Base-by-base conservation (phyloP, 2,888 invertebrate species). In the Melinaea marsaeus region DNA sequence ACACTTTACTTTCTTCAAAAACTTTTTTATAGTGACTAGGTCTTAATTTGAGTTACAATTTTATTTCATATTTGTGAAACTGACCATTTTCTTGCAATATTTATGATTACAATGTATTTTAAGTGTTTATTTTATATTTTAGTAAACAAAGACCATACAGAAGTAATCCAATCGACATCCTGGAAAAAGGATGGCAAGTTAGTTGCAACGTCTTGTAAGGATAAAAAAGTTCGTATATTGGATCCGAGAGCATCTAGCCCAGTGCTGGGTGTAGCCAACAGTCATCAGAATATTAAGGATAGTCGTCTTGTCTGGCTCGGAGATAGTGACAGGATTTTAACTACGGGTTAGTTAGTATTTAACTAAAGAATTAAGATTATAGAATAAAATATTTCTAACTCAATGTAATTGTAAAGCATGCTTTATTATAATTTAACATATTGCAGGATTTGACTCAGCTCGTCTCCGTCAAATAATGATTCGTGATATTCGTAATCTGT, bases 261-360 rank as follows among this genome's bases (percentile, higher is more conserved):
- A 0, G 93, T 94, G 64, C 83, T 93, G 60, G 91, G 92, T 74
- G 90, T 92, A 4, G 93, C 94, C 0, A 93, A 94, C 74, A 96
- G 97, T 75, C 97, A 98, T 85, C 96, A 96, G 81, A 97, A 95
- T 79, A 96, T 97, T 70, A 97, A 97, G 84, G 98, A 98, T 77
- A 97, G 97, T 2, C 91, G 98, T 64, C 93, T 98, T 1, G 94
- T 97, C 3, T 99, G 98, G 97, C 90, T 98, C 0, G 98, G 97
- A 2, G 95, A 96, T 74, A 94, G 94, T 72, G 94, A 95, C 67
- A 93, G 95, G 69, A 93, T 99, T 70, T 86, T 98, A 9, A 96
- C 97, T 6, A 97, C 98, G 55, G 98, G 93, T 90, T 56, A 22
- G 22, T 22, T 22, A 22, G 22, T 22, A 22, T 22, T 22, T 22